A percentile compares a stretch with the other conserved stretches of the same genome.
phyloP scores from a whole-genome alignment of 1,140 invertebrate genomes.

The Plectrocnemia conspersa region DNA sequence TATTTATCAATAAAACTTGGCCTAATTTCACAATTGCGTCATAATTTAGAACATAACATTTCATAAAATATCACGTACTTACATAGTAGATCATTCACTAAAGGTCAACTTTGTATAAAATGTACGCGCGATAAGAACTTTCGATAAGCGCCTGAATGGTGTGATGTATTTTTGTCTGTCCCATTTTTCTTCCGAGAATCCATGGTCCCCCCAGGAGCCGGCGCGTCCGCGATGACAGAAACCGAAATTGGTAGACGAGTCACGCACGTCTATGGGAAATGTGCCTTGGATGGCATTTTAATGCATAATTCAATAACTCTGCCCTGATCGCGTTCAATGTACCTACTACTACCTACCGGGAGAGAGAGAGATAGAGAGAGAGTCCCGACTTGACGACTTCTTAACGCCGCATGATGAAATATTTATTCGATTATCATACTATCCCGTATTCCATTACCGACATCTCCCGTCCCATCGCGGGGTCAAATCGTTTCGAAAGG shows the following conservation, averaged over 20 bases:
- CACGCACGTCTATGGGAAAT: slow-evolving; percentile 35
- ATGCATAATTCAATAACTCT: slow-evolving; percentile 34
- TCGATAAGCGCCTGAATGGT: slow-evolving; percentile 1
- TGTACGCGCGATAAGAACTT: too few relatives aligned
- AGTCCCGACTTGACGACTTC: slow-evolving; percentile 11
- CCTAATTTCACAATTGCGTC: too few relatives aligned
- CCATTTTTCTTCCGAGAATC: slow-evolving; percentile 25
- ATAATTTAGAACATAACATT: too few relatives aligned
- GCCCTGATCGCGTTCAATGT: slow-evolving; percentile 1
- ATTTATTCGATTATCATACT: slow-evolving; percentile 5
- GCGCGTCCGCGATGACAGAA: slow-evolving; percentile 18
- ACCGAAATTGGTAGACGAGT: slow-evolving; percentile 27
- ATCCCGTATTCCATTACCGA: too few relatives aligned
- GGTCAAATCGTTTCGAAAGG: too few relatives aligned
- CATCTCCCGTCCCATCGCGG: too few relatives aligned
- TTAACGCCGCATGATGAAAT: slow-evolving; percentile 6
- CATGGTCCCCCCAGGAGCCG: slow-evolving; percentile 14
- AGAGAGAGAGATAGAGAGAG: neutral
- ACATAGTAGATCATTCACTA: too few relatives aligned
- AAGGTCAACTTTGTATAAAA: too few relatives aligned
- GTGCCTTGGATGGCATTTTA: slow-evolving; percentile 33
- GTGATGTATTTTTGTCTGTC: slow-evolving; percentile 10
- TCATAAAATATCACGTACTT: too few relatives aligned
- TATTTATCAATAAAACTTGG: too few relatives aligned
- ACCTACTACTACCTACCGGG: neutral